phyloP scores from a whole-genome alignment of 2,113 vertebrate genomes.

The Actenoides lindsayi region DNA sequence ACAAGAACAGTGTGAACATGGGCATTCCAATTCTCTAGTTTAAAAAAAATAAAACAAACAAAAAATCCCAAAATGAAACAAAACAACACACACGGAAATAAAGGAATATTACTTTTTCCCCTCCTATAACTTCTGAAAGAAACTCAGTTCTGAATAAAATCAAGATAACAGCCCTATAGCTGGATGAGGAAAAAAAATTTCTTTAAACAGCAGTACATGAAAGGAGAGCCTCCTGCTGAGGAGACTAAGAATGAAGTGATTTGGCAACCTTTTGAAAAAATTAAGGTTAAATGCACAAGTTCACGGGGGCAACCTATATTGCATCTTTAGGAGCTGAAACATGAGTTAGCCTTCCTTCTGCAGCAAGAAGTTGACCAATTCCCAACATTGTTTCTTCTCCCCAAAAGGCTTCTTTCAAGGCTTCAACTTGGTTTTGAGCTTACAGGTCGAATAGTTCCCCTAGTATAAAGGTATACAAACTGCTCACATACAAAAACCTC shows the following conservation, averaged over 20 bases:
- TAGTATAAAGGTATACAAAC: slow-evolving; percentile 27
- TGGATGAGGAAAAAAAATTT: not conserved
- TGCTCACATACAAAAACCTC: slow-evolving; percentile 75
- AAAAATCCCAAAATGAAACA: not conserved
- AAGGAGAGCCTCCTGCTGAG: not conserved
- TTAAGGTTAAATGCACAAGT: not conserved
- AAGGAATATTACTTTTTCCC: not conserved
- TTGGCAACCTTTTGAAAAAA: not conserved
- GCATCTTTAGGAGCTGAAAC: not conserved
- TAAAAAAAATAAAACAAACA: not conserved
- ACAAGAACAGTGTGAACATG: not conserved
- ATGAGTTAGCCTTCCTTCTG: not conserved
- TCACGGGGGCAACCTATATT: not conserved
- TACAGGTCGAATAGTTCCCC: not conserved
- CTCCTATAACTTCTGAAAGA: not conserved
- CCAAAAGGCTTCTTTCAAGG: not conserved
- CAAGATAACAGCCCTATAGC: not conserved
- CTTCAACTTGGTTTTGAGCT: not conserved
- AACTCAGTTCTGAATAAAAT: not conserved
- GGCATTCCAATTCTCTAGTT: not conserved
- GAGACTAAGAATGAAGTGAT: not conserved
- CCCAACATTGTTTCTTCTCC: not conserved
- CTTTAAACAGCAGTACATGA: not conserved
- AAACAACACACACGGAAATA: not conserved
- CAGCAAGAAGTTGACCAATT: not conserved